Evolutionary conservation across 1,140 invertebrate species (phyloP).

Genomic region (Bombus waltoni): DNA sequence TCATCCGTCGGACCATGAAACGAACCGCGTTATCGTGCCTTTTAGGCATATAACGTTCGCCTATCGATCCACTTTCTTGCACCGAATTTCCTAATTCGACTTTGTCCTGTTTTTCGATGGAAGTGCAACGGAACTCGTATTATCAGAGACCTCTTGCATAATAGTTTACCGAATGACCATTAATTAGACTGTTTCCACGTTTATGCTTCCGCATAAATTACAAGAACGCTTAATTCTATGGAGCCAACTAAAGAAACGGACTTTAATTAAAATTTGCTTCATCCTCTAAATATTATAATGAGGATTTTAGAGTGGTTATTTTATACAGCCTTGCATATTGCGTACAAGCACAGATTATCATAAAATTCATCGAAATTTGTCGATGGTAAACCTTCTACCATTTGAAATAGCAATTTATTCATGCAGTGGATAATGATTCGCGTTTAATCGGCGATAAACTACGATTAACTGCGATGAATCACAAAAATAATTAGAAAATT

Average conservation of each 20-base stretch:
- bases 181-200: not conserved
- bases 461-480: not conserved
- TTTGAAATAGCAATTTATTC: too few relatives aligned
- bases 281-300: too few relatives aligned
- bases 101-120: not conserved
- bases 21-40: not conserved
- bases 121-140: not conserved
- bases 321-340: too few relatives aligned
- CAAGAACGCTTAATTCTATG: not conserved
- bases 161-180: not conserved
- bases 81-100: not conserved
- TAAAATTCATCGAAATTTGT: too few relatives aligned
- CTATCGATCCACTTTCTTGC: not conserved
- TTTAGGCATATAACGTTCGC: not conserved
- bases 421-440: too few relatives aligned
- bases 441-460: not conserved
- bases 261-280: not conserved
- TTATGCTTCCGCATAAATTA: not conserved
- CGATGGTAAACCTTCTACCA: too few relatives aligned
- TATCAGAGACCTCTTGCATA: not conserved
- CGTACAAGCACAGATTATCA: too few relatives aligned
- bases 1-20: not conserved
- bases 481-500: not conserved
- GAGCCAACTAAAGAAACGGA: not conserved
- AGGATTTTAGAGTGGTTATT: too few relatives aligned